Base-by-base conservation (phyloP, 64 coral and sea anemone genomes). In the Orbicella faveolata region DNA sequence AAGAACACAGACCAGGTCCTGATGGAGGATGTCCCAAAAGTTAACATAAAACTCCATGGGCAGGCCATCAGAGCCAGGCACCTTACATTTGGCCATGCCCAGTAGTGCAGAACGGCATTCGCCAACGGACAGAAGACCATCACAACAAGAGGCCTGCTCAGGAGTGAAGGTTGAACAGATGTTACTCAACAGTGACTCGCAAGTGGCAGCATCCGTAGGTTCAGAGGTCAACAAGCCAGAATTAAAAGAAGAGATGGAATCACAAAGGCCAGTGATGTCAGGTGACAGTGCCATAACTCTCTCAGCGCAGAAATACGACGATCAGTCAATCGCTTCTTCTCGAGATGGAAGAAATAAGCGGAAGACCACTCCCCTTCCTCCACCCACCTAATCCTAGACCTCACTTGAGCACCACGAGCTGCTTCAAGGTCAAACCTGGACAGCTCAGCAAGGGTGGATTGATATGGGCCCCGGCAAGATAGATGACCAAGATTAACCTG, bases 281-380 rank as follows among this genome's bases (percentile, higher is more conserved):
- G 17, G 63, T 18, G 7, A 76, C 0, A 14, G 18, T 14, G 0
- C 57, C 86, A 76, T 75, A 55, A 9, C 0, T 2, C 36, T 34
- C 36, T 61, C 26, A 88, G 37, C 2, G 75, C 86, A 21, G 36
- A 63, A 13, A 88, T 76, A 16, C 52, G 36, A 11, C 6, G 11
- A 0, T 76, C 75, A 2, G 86, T 3, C 1, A 1, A 26, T 1
- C 67, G 59, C 63, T 82, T 68, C 0, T 33, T 11, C 23, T 88
- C 78, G 0, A 48, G 30, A 0, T 36, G 15, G 15, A 88, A 74
- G 1, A 93, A 93, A 51, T 57, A 93, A 0, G 61, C 9, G 14
- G 84, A 37, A 4, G 78, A 74, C 11, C 52, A 0, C 21, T 93
- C 86, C 0, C 85, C 77, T n/a, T 93, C 86, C 10, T 93, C 86